phyloP scores from a whole-genome alignment of 2,888 invertebrate genomes.

The Melipona bicolor region DNA sequence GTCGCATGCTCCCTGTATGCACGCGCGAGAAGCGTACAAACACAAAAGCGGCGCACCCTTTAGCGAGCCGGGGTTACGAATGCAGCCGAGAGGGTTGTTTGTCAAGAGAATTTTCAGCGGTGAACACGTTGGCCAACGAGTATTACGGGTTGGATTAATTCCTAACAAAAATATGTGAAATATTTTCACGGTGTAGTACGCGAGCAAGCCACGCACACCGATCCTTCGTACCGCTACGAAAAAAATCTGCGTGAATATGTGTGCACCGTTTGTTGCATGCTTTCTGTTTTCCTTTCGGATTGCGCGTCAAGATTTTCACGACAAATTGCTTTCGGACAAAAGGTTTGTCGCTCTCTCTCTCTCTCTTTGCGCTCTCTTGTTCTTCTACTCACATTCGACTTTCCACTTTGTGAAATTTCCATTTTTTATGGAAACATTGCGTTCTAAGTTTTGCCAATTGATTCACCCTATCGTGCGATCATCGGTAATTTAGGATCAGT shows the following conservation, averaged over 20 bases:
- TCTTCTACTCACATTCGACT: neutral
- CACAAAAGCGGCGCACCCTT: constrained; percentile 50
- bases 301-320: constrained; percentile 67
- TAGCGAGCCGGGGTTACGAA: constrained; percentile 41
- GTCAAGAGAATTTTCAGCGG: constrained; percentile 73
- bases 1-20: constrained; percentile 18
- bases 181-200: constrained; percentile 64
- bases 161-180: constrained; percentile 75
- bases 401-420: neutral
- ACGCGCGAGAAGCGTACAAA: constrained; percentile 47
- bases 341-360: constrained; percentile 18
- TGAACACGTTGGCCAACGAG: constrained; percentile 61
- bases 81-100: constrained; percentile 68
- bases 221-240: constrained; percentile 40
- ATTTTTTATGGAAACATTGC: neutral
- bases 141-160: constrained; percentile 72
- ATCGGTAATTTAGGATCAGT: too few species aligned
- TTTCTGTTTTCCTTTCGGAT: constrained; percentile 71
- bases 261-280: constrained; percentile 55
- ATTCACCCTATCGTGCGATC: too few species aligned
- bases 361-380: neutral
- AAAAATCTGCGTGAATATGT: constrained; percentile 46
- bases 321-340: constrained; percentile 60
- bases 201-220: constrained; percentile 34
- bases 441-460: neutral